These are phyloP conservation scores for Coelopa pilipes DNA, from an alignment of 2,888 invertebrate genomes.

Conservation along the genomic window DNA sequence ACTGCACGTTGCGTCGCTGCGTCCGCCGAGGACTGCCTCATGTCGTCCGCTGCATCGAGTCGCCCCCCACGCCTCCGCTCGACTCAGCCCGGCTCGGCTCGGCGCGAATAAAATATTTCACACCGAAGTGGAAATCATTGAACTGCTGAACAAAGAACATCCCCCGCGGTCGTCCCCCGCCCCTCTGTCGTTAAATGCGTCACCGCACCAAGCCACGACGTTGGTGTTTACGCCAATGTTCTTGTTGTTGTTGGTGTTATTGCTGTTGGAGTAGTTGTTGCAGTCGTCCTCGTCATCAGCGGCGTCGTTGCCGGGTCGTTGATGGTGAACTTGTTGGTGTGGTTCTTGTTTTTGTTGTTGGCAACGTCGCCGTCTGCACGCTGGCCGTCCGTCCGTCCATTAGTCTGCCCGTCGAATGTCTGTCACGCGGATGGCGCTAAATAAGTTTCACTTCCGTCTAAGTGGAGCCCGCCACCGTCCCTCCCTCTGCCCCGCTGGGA, in stretches of 20 bases:
- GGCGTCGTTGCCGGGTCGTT: no score
- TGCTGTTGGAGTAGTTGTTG: not conserved
- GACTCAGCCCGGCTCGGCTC: not conserved
- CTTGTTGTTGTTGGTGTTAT: no score
- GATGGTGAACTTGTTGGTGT: no score
- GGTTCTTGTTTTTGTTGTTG: not conserved
- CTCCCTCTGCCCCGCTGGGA: no score
- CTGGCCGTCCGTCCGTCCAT: slow-evolving; percentile 2
- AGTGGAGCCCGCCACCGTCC: not conserved
- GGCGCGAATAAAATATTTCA: slow-evolving; percentile 8
- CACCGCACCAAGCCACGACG: not conserved
- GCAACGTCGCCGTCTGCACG: not conserved
- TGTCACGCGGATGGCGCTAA: slow-evolving; percentile 20
- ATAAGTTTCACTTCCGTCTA: slow-evolving; percentile 19
- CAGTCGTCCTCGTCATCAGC: no score
- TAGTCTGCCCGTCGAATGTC: not conserved
- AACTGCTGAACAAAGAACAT: slow-evolving; percentile 19
- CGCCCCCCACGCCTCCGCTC: not conserved
- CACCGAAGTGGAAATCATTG: slow-evolving; percentile 18
- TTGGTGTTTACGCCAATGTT: no score
- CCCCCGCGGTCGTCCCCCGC: no score
- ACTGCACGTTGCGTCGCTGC: not conserved
- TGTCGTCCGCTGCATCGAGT: not conserved
- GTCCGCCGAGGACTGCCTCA: not conserved
- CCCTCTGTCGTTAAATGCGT: not conserved